Evolutionary conservation across 1,140 invertebrate species (phyloP).

Genomic region (Neuroterus valhalla): DNA sequence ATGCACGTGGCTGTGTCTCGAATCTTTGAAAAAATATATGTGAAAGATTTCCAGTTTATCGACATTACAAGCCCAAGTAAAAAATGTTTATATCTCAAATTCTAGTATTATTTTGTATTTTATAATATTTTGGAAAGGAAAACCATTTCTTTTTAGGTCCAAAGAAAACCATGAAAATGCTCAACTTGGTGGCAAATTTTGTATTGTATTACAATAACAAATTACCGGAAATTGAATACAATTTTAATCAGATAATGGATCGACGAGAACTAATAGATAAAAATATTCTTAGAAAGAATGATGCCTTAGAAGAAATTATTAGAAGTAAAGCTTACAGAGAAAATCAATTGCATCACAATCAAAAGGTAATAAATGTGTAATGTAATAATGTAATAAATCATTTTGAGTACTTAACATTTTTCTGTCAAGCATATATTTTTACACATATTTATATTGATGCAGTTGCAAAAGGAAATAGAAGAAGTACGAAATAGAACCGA

Average conservation of each 20-base stretch:
- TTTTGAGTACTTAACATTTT: no score
- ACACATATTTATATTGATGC: background rate
- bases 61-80: constrained; percentile 18
- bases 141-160: background rate
- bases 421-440: no score
- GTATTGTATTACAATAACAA: background rate
- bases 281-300: background rate
- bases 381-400: no score
- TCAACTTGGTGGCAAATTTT: background rate
- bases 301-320: background rate
- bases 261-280: background rate
- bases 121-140: background rate
- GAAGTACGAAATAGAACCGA: background rate
- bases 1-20: background rate
- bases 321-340: background rate
- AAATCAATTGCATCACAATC: background rate
- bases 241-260: background rate
- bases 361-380: background rate
- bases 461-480: constrained; percentile 1
- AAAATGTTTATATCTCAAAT: background rate
- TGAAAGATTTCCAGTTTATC: constrained; percentile 28
- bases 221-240: background rate
- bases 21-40: constrained; percentile 13
- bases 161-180: background rate
- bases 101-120: background rate